Evolutionary conservation across 1,140 invertebrate species (phyloP).

Genomic region (Zophobas morio): DNA sequence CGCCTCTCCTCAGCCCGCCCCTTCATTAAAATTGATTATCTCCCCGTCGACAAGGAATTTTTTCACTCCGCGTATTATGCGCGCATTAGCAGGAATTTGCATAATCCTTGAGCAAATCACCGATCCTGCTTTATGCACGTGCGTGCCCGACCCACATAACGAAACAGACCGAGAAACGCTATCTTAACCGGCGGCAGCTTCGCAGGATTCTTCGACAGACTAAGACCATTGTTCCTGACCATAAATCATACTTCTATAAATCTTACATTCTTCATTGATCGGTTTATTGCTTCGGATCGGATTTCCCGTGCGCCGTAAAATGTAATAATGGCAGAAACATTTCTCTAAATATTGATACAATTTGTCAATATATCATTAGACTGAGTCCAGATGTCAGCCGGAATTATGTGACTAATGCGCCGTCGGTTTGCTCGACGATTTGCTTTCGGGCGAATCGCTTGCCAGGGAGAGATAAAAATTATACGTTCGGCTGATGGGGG

Average conservation of each 20-base stretch:
- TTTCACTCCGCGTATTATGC: conserved; percentile 11
- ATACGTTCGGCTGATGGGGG: too few relatives aligned
- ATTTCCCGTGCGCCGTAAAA: conserved; percentile 53
- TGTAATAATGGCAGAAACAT: conserved; percentile 54
- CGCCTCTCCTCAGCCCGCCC: too few relatives aligned
- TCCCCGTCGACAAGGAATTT: neutral
- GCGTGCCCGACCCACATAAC: conserved; percentile 27
- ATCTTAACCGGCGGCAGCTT: conserved; percentile 28
- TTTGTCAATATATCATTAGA: conserved; percentile 53
- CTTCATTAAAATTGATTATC: conserved; percentile 11
- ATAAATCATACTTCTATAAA: conserved; percentile 59
- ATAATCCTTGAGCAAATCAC: conserved; percentile 28
- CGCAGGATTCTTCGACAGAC: conserved; percentile 21
- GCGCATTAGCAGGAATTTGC: conserved; percentile 29
- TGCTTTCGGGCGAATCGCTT: neutral
- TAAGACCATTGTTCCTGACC: conserved; percentile 35
- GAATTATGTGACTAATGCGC: conserved; percentile 39
- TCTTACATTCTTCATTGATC: conserved; percentile 55
- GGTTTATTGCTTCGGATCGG: conserved; percentile 55
- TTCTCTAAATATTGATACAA: conserved; percentile 54
- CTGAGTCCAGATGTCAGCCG: conserved; percentile 34
- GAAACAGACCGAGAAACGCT: conserved; percentile 3
- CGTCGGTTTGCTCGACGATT: neutral
- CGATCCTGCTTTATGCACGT: conserved; percentile 36
- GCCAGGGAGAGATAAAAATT: neutral